A percentile compares a stretch with the other conserved stretches of the same genome.
These are phyloP conservation scores for Erebia aethiops DNA, from an alignment of 2,888 invertebrate species.

Conservation along the genomic window DNA sequence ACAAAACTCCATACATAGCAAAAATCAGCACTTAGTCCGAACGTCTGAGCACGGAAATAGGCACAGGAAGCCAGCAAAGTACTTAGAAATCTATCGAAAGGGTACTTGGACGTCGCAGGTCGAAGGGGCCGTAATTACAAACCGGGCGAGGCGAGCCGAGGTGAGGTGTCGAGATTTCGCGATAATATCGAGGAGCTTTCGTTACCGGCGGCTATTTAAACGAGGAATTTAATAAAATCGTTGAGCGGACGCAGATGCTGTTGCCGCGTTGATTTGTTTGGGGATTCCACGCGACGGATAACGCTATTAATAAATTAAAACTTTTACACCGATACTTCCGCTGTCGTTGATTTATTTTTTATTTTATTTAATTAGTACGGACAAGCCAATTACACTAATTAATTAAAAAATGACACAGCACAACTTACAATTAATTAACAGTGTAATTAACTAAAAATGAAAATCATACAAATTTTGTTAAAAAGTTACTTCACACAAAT, in stretches of 20 bases:
- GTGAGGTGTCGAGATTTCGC: conserved; percentile 63
- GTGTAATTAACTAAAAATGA: too few species aligned
- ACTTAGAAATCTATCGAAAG: neutral
- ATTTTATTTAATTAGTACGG: too few species aligned
- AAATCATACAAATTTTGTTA: too few species aligned
- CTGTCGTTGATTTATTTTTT: conserved; percentile 9
- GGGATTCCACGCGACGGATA: conserved; percentile 33
- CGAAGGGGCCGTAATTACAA: conserved; percentile 30
- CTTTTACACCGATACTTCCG: conserved; percentile 23
- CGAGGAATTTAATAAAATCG: conserved; percentile 73
- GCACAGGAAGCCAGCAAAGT: neutral
- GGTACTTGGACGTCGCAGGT: conserved; percentile 9
- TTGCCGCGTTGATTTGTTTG: conserved; percentile 59
- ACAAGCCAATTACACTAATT: too few species aligned
- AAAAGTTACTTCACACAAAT: too few species aligned
- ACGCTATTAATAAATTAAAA: conserved; percentile 30
- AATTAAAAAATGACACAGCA: too few species aligned
- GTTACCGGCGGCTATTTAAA: conserved; percentile 66
- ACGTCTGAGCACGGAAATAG: neutral
- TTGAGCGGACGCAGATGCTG: conserved; percentile 49
- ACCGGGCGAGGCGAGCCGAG: conserved; percentile 15
- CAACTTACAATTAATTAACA: too few species aligned
- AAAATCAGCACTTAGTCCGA: too few species aligned
- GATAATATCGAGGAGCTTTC: conserved; percentile 71
- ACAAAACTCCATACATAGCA: too few species aligned